These are phyloP conservation scores for Amphiprion percula DNA, from an alignment of 2,113 vertebrate species.

Conservation along the genomic window DNA sequence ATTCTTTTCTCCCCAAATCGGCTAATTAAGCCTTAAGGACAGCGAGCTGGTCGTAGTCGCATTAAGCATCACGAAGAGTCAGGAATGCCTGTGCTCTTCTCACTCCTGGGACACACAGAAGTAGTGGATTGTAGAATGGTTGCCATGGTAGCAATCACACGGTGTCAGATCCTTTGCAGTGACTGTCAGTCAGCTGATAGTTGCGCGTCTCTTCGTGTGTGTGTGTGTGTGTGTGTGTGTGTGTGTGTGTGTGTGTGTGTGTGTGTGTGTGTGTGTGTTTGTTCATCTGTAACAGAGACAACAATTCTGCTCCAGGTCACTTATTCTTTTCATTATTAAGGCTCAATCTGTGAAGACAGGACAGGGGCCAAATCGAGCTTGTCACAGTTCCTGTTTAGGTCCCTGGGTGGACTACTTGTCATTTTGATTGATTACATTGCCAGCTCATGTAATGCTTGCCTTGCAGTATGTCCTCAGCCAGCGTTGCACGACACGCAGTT, in stretches of 20 bases:
- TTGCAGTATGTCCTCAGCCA: constrained; percentile 62
- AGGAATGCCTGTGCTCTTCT: constrained; percentile 54
- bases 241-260: constrained; percentile 19
- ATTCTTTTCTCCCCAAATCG: constrained; percentile 67
- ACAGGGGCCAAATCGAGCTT: constrained; percentile 58
- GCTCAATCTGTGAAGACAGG: constrained; percentile 48
- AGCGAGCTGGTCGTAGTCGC: constrained; percentile 53
- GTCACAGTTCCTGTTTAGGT: constrained; percentile 57
- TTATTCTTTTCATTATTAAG: constrained; percentile 56
- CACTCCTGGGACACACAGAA: constrained; percentile 45
- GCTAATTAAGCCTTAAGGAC: constrained; percentile 83
- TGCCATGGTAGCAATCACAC: constrained; percentile 67
- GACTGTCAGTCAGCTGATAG: constrained; percentile 59
- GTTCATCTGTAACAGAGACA: constrained; percentile 52
- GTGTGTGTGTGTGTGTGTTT: constrained; percentile 19
- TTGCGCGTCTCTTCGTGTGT: constrained; percentile 2
- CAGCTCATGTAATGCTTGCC: constrained; percentile 66
- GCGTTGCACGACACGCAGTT: constrained; percentile 35
- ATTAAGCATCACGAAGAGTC: constrained; percentile 52
- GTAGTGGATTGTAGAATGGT: constrained; percentile 50
- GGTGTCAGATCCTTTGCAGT: constrained; percentile 55
- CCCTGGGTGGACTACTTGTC: constrained; percentile 61
- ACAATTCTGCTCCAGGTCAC: constrained; percentile 63
- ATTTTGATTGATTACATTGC: constrained; percentile 79
- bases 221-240: constrained; percentile 43